These are phyloP conservation scores for Monomorium pharaonis DNA, from an alignment of 1,140 invertebrate species.

Conservation along the genomic window DNA sequence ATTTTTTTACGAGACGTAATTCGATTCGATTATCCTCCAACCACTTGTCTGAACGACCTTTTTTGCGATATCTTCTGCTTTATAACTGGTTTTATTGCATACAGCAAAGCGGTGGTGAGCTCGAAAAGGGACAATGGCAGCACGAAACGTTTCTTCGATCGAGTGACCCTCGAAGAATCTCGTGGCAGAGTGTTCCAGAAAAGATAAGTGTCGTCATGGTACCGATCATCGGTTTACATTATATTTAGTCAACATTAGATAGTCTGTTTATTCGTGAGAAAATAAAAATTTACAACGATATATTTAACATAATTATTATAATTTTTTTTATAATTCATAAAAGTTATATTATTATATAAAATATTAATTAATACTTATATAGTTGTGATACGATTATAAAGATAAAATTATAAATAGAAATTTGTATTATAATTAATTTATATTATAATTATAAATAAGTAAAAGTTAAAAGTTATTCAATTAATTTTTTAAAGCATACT, in stretches of 20 bases:
- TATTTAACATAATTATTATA: not conserved
- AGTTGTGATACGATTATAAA: not conserved
- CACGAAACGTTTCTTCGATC: slow-evolving; percentile 42
- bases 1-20: slow-evolving; percentile 1
- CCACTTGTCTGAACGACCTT: not conserved
- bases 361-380: not conserved
- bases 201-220: slow-evolving; percentile 49
- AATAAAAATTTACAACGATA: not conserved
- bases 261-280: not conserved
- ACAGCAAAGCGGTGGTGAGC: not conserved
- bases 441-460: too few species aligned
- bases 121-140: slow-evolving; percentile 43
- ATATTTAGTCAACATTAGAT: not conserved
- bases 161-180: slow-evolving; percentile 44
- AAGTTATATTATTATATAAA: not conserved
- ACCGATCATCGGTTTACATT: not conserved
- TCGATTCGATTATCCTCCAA: slow-evolving; percentile 37
- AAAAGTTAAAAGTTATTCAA: too few species aligned
- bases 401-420: not conserved
- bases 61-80: slow-evolving; percentile 33
- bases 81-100: slow-evolving; percentile 53
- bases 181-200: slow-evolving; percentile 32
- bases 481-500: not conserved
- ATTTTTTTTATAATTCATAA: not conserved
- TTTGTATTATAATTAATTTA: too few species aligned